Evolutionary conservation across 1,140 invertebrate species (phyloP).

Genomic region (Paralvinella palmiformis): DNA sequence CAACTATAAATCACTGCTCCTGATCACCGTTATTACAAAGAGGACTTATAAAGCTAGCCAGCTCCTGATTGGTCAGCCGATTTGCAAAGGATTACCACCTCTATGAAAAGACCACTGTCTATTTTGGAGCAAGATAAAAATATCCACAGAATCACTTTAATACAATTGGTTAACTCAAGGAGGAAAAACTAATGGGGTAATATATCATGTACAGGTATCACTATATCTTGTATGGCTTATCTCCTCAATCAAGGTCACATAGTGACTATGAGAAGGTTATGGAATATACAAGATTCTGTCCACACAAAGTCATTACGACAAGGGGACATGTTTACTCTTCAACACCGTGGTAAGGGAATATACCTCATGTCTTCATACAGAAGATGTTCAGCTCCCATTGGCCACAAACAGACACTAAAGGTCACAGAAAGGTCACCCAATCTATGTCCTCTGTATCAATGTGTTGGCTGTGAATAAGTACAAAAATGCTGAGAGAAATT

Average conservation of each 20-base stretch:
- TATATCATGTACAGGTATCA: neutral
- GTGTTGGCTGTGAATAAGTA: no score
- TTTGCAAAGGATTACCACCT: no score
- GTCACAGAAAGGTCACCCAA: no score
- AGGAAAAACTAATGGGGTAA: no score
- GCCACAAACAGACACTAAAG: slow-evolving; percentile 7
- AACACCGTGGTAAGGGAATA: slow-evolving; percentile 16
- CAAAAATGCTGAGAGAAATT: no score
- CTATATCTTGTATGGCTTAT: slow-evolving; percentile 15
- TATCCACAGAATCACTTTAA: no score
- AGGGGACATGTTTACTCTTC: slow-evolving; percentile 14
- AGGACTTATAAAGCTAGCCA: no score
- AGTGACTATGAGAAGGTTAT: slow-evolving; percentile 10
- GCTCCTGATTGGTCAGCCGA: no score
- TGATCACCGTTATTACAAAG: no score
- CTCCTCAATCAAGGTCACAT: slow-evolving; percentile 7
- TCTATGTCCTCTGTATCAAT: no score
- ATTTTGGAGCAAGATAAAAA: neutral
- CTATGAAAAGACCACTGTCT: neutral
- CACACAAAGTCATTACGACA: slow-evolving; percentile 10
- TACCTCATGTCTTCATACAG: slow-evolving; percentile 7
- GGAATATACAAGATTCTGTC: slow-evolving; percentile 15
- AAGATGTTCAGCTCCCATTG: slow-evolving; percentile 12
- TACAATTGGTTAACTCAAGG: no score
- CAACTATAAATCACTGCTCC: no score